Evolutionary conservation across 2,113 vertebrate species (phyloP).

Genomic region (Microtus oregoni): DNA sequence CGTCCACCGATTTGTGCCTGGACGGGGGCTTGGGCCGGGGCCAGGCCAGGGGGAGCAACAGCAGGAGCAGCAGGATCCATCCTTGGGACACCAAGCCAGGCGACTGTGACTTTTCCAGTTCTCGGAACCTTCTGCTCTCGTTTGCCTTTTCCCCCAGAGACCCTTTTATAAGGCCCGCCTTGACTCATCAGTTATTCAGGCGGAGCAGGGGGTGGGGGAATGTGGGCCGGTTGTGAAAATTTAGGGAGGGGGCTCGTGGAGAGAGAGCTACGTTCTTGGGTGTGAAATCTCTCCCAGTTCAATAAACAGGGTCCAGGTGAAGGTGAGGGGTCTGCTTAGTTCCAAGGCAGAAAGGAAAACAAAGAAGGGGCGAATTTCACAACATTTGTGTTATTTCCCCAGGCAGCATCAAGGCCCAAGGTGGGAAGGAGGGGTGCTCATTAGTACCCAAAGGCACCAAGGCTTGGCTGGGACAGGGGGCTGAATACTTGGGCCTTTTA

Average conservation of each 20-base stretch:
- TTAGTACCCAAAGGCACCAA: slow-evolving; percentile 28
- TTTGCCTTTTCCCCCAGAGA: slow-evolving; percentile 50
- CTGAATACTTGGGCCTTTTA: neutral
- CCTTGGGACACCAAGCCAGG: neutral
- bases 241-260: slow-evolving; percentile 54
- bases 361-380: slow-evolving; percentile 90
- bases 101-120: slow-evolving; percentile 6
- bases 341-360: slow-evolving; percentile 88
- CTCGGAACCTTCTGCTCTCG: slow-evolving; percentile 32
- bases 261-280: slow-evolving; percentile 35
- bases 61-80: neutral
- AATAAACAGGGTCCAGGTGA: slow-evolving; percentile 86
- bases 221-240: neutral
- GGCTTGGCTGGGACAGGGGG: neutral
- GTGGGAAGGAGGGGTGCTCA: slow-evolving; percentile 15
- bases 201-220: neutral
- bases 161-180: slow-evolving; percentile 82
- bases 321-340: slow-evolving; percentile 81
- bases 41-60: neutral
- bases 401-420: slow-evolving; percentile 55
- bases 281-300: slow-evolving; percentile 90
- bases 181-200: slow-evolving; percentile 75
- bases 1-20: neutral
- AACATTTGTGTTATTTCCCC: slow-evolving; percentile 90
- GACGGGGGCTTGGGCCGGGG: slow-evolving; percentile 50